These are phyloP conservation scores for Peribatodes rhomboidaria DNA, from an alignment of 2,888 invertebrate species.

Conservation along the genomic window DNA sequence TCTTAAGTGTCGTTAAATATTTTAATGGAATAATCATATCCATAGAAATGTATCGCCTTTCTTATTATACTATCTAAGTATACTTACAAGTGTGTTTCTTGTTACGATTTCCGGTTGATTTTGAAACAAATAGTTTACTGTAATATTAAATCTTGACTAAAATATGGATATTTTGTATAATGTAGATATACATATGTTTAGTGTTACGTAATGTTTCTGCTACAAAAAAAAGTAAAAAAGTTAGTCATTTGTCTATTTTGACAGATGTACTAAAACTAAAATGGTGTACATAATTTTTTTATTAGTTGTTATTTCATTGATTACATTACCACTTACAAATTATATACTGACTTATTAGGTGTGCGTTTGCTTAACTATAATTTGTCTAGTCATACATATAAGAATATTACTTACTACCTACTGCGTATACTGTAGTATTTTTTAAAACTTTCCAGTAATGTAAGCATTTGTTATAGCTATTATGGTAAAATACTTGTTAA, in stretches of 20 bases:
- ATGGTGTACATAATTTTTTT: neutral
- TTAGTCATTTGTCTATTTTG: no score
- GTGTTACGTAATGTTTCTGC: neutral
- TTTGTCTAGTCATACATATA: constrained; percentile 18
- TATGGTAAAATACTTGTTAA: neutral
- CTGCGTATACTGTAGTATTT: constrained; percentile 20
- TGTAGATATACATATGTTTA: no score
- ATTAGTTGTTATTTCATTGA: no score
- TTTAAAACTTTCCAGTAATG: constrained; percentile 30
- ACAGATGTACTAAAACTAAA: no score
- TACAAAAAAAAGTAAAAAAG: no score
- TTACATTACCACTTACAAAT: no score
- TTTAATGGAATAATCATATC: constrained; percentile 38
- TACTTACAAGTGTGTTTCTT: neutral
- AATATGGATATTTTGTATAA: no score
- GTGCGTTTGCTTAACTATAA: neutral
- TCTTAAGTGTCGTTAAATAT: constrained; percentile 27
- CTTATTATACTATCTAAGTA: neutral
- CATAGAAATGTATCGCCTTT: constrained; percentile 16
- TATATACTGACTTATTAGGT: no score
- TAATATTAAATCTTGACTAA: no score
- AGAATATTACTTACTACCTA: neutral
- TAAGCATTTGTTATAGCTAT: constrained; percentile 12
- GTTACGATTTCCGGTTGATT: neutral
- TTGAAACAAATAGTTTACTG: neutral